Evolutionary conservation across 2,888 invertebrate genomes (phyloP).

Genomic region (Lasioglossum lativentre): DNA sequence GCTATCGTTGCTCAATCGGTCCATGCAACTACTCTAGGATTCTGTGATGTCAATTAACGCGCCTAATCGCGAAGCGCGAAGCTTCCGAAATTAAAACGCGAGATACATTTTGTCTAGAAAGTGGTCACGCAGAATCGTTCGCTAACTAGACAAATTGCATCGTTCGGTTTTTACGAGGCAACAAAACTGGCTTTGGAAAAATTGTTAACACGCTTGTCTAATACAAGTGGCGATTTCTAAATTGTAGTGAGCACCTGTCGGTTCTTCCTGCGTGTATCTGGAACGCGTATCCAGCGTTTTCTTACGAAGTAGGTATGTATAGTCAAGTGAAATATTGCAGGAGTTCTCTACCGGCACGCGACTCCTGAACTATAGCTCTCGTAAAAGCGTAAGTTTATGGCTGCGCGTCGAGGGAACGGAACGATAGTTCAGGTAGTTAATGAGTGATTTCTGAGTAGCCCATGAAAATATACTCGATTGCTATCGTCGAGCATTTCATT

Average conservation of each 20-base stretch:
- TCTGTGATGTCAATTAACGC: not conserved
- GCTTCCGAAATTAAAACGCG: not conserved
- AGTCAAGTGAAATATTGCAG: slow-evolving; percentile 6
- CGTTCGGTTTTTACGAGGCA: not conserved
- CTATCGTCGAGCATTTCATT: not conserved
- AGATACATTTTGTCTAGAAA: slow-evolving; percentile 17
- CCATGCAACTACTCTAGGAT: not conserved
- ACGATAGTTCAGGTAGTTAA: not conserved
- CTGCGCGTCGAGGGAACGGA: slow-evolving; percentile 4
- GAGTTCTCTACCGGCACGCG: slow-evolving; percentile 3
- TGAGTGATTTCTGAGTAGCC: not conserved
- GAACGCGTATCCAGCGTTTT: not conserved
- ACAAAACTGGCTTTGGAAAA: not conserved
- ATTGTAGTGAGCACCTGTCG: not conserved
- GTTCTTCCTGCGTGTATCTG: not conserved
- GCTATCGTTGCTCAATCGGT: not conserved
- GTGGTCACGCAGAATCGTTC: not conserved
- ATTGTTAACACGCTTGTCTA: not conserved
- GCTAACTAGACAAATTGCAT: not conserved
- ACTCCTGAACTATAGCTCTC: not conserved
- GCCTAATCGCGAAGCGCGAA: not conserved
- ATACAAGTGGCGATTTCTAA: not conserved
- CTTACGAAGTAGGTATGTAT: not conserved
- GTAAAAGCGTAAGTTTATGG: slow-evolving; percentile 30
- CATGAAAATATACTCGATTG: not conserved